Percentiles rank a stretch among this genome's conserved stretches.
phyloP scores from a whole-genome alignment of 2,888 invertebrate species.

The Hypomecis atomaria region DNA sequence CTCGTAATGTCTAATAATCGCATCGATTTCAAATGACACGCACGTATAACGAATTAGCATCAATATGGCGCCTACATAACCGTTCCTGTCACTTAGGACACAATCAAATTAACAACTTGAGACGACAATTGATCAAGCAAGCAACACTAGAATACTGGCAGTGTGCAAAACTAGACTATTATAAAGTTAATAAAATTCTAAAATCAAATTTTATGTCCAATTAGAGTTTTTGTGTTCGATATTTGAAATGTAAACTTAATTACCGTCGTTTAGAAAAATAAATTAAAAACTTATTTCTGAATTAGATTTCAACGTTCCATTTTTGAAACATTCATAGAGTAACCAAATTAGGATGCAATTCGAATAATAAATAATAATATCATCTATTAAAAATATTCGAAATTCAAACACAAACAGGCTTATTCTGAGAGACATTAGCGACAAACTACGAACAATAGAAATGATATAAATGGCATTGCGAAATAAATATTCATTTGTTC shows the following conservation, averaged over 20 bases:
- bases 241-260: conserved; percentile 3
- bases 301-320: no score
- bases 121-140: conserved; percentile 7
- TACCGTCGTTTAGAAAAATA: no score
- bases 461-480: conserved; percentile 55
- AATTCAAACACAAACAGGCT: conserved; percentile 33
- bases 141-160: conserved; percentile 17
- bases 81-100: conserved; percentile 32
- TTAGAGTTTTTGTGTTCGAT: neutral
- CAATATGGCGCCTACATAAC: conserved; percentile 51
- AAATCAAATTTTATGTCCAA: neutral
- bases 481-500: conserved; percentile 81
- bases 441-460: conserved; percentile 74
- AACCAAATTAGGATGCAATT: no score
- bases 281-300: no score
- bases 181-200: conserved; percentile 23
- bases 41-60: conserved; percentile 56
- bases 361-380: no score
- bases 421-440: conserved; percentile 53
- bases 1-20: conserved; percentile 59
- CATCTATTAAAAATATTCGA: conserved; percentile 2
- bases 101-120: conserved; percentile 26
- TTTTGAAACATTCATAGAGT: no score
- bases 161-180: conserved; percentile 17
- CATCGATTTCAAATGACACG: conserved; percentile 56